Base-by-base conservation (phyloP, 2,888 invertebrate genomes). In the Hoplodrina blanda region DNA sequence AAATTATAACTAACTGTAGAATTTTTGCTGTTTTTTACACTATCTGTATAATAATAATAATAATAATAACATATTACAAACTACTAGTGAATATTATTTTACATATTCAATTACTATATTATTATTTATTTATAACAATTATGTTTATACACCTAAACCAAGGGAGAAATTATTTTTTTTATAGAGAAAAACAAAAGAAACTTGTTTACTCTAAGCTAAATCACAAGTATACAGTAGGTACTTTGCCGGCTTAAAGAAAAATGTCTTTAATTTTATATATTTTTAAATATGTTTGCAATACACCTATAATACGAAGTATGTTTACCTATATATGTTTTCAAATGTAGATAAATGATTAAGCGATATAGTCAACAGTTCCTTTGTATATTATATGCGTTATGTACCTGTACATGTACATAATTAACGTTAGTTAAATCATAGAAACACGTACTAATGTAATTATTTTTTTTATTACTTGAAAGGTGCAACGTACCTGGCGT, bases 1-100 rank as follows among this genome's bases (percentile, higher is more conserved):
- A 93, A 87, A 84, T 83, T 90, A 89, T 81, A 87, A 82, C 90
- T 91, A 92, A 81, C 88, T 89, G 89, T 90, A 85, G 84, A 85
- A 1, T 86, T 85, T 81, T 86, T 87, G 87, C 89, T 85, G 88
- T 91, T 87, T 90, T 25, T 89, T 87, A 90, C 87, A 89, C 87
- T 90, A 90, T 85, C 83, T 86, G 85, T 56, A 69, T 59, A 71
- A 73, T 84, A 83, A 84, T 88, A 82, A 69, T 59, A 71, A 73
- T 84, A 83, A 84, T 88, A 82, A 85, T 85, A 82, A 85, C 84
- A 81, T 82, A 81, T 79, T 76, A 85, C 72, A 76, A 84, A 78
- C 84, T 81, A 84, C 81, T 80, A 85, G 81, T 83, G 84, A 85
- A 84, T 85, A 84, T 84, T 81, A 84, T 76, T 85, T 81, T 85